These are phyloP conservation scores for Platerodrilus igneus DNA, from an alignment of 2,888 invertebrate genomes.

Conservation along the genomic window DNA sequence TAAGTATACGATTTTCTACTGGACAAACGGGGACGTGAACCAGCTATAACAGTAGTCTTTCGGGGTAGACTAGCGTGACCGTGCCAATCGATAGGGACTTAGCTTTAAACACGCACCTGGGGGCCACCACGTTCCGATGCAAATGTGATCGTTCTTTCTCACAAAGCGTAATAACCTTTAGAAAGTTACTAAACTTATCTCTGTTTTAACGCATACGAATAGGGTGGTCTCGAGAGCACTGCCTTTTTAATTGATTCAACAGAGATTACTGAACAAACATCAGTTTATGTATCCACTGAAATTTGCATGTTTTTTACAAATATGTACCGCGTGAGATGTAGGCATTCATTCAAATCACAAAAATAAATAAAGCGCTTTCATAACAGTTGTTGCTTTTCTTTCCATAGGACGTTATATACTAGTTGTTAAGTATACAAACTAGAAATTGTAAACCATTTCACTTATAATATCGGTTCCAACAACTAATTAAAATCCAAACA, in stretches of 20 bases:
- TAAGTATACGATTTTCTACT: conserved; percentile 18
- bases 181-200: conserved; percentile 20
- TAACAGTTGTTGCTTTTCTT: too few relatives aligned
- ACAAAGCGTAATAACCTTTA: conserved; percentile 14
- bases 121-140: conserved; percentile 40
- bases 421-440: too few relatives aligned
- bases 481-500: too few relatives aligned
- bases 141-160: conserved; percentile 34
- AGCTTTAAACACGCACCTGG: conserved; percentile 45
- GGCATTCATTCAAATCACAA: too few relatives aligned
- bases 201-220: conserved; percentile 17
- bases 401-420: too few relatives aligned
- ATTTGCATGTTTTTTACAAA: too few relatives aligned
- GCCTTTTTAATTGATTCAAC: conserved; percentile 19
- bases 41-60: conserved; percentile 11
- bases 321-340: too few relatives aligned
- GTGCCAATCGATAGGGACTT: conserved; percentile 40
- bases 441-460: too few relatives aligned
- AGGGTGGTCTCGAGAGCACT: conserved; percentile 16
- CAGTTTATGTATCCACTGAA: too few relatives aligned
- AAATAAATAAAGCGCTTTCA: too few relatives aligned
- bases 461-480: too few relatives aligned
- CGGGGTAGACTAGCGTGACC: conserved; percentile 33
- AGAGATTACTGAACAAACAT: conserved; percentile 13
- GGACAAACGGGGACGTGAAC: conserved; percentile 11